These are phyloP conservation scores for Megaceryle alcyon DNA, from an alignment of 2,797 vertebrate genomes.

Conservation along the genomic window DNA sequence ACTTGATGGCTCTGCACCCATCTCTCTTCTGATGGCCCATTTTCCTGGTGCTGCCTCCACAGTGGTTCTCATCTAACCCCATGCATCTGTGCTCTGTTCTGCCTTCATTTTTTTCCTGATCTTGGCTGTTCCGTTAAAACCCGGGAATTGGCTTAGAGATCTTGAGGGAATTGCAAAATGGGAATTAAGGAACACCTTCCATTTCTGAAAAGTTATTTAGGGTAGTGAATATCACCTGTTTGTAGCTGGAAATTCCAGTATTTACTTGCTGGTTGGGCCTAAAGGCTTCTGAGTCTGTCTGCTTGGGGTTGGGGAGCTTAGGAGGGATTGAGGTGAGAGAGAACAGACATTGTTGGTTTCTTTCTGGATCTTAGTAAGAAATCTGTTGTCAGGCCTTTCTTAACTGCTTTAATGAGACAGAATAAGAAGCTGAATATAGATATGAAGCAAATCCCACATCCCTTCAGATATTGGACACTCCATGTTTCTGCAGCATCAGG, in stretches of 20 bases:
- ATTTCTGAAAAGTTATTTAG: neutral
- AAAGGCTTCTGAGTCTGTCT: neutral
- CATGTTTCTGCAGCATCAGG: neutral
- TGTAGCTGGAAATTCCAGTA: neutral
- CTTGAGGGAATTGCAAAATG: neutral
- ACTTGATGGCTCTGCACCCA: neutral
- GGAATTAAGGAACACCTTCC: neutral
- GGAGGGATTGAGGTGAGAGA: neutral
- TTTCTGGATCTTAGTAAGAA: neutral
- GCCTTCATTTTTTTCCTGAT: neutral
- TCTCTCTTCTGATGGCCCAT: neutral
- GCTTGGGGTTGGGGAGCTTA: neutral
- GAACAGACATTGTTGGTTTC: neutral
- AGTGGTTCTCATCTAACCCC: neutral
- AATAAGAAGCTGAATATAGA: neutral
- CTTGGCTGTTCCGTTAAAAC: neutral
- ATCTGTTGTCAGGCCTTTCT: neutral
- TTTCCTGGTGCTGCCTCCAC: neutral
- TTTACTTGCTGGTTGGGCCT: neutral
- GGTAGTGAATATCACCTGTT: neutral
- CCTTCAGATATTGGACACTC: neutral
- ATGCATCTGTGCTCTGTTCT: neutral
- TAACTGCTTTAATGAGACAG: neutral
- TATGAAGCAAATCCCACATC: neutral
- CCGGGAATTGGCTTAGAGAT: neutral